Base-by-base conservation (phyloP, 2,113 vertebrate species). In the Mesoclemmys tuberculata region DNA sequence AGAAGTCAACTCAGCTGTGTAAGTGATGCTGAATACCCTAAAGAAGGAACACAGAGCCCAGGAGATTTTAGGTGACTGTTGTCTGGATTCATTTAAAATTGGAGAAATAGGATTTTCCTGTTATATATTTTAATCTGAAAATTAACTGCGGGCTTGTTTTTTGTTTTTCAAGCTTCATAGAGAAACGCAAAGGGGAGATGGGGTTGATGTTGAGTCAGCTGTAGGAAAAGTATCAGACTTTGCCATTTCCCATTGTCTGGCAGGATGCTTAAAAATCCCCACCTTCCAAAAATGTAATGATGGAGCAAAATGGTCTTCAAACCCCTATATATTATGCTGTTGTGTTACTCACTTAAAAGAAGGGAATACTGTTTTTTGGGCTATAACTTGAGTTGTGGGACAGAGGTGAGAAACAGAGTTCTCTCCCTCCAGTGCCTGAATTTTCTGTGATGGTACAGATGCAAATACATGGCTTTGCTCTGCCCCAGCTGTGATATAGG, bases 401-500 rank as follows among this genome's bases (percentile, higher is more conserved):
- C 13, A 61, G 29, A 61, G 13, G 29, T 61, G 29, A 61, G 64
- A 38, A 71, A 71, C 64, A 38, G 46, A 46, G 35, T 68, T n/a
- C 18, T 68, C 31, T 68, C 35, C 61, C 31, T 35, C 31, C 31
- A 68, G 35, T 68, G 4, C 61, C 61, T 68, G 35, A n/a, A 68
- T 68, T 68, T 68, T 68, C 16, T 68, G 18, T n/a, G 58, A 8
- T 35, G 29, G 12, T 61, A 29, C 58, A 61, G 58, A 31, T 61
- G 58, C 29, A 61, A 61, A 7, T 31, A 61, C 31, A 18, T n/a
- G 61, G 61, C 35, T 68, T 68, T 68, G 35, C 29, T 94, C 64
- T 93, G 68, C 31, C 56, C 29, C 87, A 95, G 94, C 81, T 96
- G 91, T 90, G 94, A 95, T 86, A 64, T 8, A 96, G 95, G 68